Evolutionary conservation across 2,797 vertebrate species (phyloP).

Genomic region (Triplophysa bombifrons): DNA sequence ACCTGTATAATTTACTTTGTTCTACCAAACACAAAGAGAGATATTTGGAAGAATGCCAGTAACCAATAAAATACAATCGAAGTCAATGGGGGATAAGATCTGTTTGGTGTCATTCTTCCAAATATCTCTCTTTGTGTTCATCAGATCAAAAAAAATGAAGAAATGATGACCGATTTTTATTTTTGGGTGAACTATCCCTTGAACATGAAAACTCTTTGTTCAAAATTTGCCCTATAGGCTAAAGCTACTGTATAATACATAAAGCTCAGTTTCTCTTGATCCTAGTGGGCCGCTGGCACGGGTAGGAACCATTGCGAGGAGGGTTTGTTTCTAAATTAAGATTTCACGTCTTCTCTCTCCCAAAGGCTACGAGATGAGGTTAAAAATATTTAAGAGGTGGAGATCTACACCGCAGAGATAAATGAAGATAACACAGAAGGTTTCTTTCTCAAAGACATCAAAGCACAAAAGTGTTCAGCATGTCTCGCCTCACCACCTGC

Average conservation of each 20-base stretch:
- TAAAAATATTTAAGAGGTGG: slow-evolving; percentile 29
- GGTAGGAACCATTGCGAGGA: slow-evolving; percentile 29
- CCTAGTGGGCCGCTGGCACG: too few relatives aligned
- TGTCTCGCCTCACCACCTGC: slow-evolving; percentile 33
- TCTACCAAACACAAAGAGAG: too few relatives aligned
- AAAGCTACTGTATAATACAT: slow-evolving; percentile 4
- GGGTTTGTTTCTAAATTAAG: slow-evolving; percentile 45
- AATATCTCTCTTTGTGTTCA: too few relatives aligned
- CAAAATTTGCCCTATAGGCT: background rate
- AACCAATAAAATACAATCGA: too few relatives aligned
- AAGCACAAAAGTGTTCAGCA: slow-evolving; percentile 43
- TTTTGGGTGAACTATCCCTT: background rate
- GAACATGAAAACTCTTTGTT: slow-evolving; percentile 25
- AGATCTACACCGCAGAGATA: background rate
- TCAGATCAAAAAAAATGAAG: too few relatives aligned
- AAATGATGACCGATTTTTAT: too few relatives aligned
- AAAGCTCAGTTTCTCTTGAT: slow-evolving; percentile 10
- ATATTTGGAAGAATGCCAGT: too few relatives aligned
- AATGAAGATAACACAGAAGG: slow-evolving; percentile 36
- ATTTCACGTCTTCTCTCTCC: slow-evolving; percentile 46
- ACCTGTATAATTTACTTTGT: too few relatives aligned
- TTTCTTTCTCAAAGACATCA: slow-evolving; percentile 53
- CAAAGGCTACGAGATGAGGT: slow-evolving; percentile 20
- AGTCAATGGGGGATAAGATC: too few relatives aligned
- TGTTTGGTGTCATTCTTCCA: too few relatives aligned